Conservation (phyloP, 2,113 vertebrate species). For the Gasterosteus aculeatus region DNA sequence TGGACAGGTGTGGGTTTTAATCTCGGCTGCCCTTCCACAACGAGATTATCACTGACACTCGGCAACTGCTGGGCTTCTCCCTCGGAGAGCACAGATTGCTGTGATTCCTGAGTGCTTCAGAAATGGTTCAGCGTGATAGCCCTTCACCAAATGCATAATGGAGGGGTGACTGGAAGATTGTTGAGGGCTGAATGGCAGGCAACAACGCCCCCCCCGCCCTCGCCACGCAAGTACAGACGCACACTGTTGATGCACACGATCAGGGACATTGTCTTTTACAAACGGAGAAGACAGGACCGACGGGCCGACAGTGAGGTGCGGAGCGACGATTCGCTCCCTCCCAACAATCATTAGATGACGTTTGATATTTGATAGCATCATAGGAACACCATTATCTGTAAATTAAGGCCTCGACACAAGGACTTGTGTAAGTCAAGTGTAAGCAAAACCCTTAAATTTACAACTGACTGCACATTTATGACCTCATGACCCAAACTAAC, state of each 20-base stretch:
- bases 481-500: conserved; percentile 34
- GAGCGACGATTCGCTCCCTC: conserved; percentile 13
- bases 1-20: conserved; percentile 51
- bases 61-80: conserved; percentile 48
- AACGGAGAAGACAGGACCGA: conserved; percentile 23
- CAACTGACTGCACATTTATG: conserved; percentile 32
- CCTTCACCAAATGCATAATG: conserved; percentile 75
- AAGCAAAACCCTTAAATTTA: conserved; percentile 41
- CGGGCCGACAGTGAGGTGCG: conserved; percentile 16
- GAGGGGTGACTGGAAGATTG: conserved; percentile 50
- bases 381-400: conserved; percentile 39
- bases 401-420: conserved; percentile 47
- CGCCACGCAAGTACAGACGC: conserved; percentile 38
- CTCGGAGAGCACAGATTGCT: conserved; percentile 50
- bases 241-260: conserved; percentile 47
- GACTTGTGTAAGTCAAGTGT: conserved; percentile 44
- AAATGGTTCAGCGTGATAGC: conserved; percentile 74
- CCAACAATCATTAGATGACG: conserved; percentile 54
- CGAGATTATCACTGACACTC: conserved; percentile 49
- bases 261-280: conserved; percentile 42
- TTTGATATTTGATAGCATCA: conserved; percentile 37
- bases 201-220: not conserved
- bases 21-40: conserved; percentile 49
- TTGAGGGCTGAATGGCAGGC: conserved; percentile 28
- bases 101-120: conserved; percentile 75